A percentile compares a stretch with the other conserved stretches of the same genome.
Conservation (phyloP, 1,140 invertebrate species). For the Scaptomyza hsui region DNA sequence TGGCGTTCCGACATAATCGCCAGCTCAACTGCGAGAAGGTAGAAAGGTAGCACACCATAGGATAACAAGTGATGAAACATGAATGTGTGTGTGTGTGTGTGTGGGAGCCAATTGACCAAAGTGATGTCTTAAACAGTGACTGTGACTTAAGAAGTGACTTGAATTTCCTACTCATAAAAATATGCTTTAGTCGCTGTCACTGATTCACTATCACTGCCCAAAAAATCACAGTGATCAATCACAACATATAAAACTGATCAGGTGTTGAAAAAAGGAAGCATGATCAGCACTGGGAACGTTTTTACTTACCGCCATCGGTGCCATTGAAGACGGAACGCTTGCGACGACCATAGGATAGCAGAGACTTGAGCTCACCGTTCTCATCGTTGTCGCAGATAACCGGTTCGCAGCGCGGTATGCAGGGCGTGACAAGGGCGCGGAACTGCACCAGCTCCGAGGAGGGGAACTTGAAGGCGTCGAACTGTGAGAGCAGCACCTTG, state of each 20-base stretch:
- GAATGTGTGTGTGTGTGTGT: neutral
- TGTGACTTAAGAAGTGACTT: neutral
- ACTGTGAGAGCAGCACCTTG: slow-evolving; percentile 92
- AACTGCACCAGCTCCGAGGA: slow-evolving; percentile 97
- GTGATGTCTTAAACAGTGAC: slow-evolving; percentile 30
- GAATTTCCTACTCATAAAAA: too few species aligned
- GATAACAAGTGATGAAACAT: slow-evolving; percentile 25
- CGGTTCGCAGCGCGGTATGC: slow-evolving; percentile 95
- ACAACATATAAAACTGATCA: slow-evolving; percentile 22
- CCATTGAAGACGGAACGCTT: slow-evolving; percentile 73
- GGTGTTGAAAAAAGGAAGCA: neutral
- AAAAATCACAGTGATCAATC: slow-evolving; percentile 25
- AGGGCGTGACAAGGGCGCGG: slow-evolving; percentile 95
- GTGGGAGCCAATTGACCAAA: slow-evolving; percentile 24
- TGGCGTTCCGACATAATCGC: slow-evolving; percentile 72
- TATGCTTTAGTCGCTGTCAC: too few species aligned
- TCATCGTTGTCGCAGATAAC: slow-evolving; percentile 94
- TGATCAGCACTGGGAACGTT: slow-evolving; percentile 19
- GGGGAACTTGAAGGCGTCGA: slow-evolving; percentile 98
- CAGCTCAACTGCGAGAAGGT: slow-evolving; percentile 68
- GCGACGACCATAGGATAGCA: slow-evolving; percentile 90
- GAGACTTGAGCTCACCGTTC: slow-evolving; percentile 91
- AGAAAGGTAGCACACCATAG: slow-evolving; percentile 58
- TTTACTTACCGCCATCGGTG: slow-evolving; percentile 78
- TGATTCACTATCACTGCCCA: slow-evolving; percentile 23